phyloP scores from a whole-genome alignment of 2,888 invertebrate genomes.

The Hydriomena furcata region DNA sequence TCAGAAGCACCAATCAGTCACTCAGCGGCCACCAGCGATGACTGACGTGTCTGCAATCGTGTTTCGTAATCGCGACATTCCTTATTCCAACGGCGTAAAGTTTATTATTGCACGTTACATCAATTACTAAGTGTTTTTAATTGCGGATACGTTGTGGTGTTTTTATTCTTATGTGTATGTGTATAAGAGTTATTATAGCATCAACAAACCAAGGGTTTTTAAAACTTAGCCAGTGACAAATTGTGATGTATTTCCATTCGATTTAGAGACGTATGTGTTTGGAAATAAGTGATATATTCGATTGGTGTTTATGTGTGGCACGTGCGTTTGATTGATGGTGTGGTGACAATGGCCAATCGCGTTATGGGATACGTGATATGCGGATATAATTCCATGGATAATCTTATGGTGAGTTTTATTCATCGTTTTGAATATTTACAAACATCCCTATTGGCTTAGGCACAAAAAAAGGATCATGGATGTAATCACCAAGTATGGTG shows the following conservation, averaged over 20 bases:
- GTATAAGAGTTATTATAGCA: slow-evolving; percentile 35
- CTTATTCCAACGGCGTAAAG: slow-evolving; percentile 34
- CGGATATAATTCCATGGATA: slow-evolving; percentile 84
- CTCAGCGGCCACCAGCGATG: slow-evolving; percentile 46
- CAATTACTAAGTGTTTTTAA: slow-evolving; percentile 5
- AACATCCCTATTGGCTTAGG: no score
- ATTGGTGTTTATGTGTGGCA: slow-evolving; percentile 34
- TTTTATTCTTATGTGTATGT: slow-evolving; percentile 26
- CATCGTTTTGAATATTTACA: neutral
- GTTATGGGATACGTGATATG: slow-evolving; percentile 84
- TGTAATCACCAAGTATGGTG: no score
- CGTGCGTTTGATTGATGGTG: slow-evolving; percentile 37
- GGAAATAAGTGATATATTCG: slow-evolving; percentile 22
- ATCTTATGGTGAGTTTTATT: slow-evolving; percentile 75
- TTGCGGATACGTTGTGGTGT: neutral
- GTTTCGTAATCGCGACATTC: slow-evolving; percentile 16
- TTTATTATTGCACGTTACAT: slow-evolving; percentile 30
- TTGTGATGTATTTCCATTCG: neutral
- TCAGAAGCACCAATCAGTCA: slow-evolving; percentile 48
- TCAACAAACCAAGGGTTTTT: no score
- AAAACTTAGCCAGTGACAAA: no score
- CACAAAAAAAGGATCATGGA: no score
- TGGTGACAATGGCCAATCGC: slow-evolving; percentile 69
- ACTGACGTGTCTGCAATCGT: slow-evolving; percentile 31
- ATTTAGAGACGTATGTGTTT: slow-evolving; percentile 16